phyloP scores from a whole-genome alignment of 2,888 invertebrate genomes.

The Chaetoderma sp. region DNA sequence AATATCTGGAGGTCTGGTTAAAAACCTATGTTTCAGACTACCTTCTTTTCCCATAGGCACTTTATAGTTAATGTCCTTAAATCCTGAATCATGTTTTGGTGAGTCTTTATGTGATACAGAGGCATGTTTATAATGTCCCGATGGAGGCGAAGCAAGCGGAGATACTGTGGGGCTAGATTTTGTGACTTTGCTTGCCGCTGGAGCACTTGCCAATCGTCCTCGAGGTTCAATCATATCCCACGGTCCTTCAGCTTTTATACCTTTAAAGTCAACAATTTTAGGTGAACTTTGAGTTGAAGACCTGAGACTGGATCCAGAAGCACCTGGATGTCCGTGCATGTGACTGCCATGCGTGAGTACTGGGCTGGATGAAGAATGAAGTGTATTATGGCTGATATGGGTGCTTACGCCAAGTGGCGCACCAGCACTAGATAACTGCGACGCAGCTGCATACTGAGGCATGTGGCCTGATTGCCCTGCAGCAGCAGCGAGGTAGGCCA shows the following conservation, averaged over 20 bases:
- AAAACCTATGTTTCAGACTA: slow-evolving; percentile 76
- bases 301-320: too few relatives aligned
- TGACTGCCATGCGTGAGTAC: slow-evolving; percentile 33
- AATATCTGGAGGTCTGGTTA: slow-evolving; percentile 72
- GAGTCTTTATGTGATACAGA: slow-evolving; percentile 39
- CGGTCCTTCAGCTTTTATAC: neutral
- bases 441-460: slow-evolving; percentile 22
- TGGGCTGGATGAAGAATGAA: slow-evolving; percentile 43
- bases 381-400: slow-evolving; percentile 33
- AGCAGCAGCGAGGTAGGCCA: neutral
- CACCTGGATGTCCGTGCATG: too few relatives aligned
- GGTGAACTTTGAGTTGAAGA: neutral
- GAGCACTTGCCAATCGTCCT: slow-evolving; percentile 1
- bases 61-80: slow-evolving; percentile 45
- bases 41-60: slow-evolving; percentile 74
- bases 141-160: slow-evolving; percentile 14
- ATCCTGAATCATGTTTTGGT: slow-evolving; percentile 13
- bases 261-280: neutral
- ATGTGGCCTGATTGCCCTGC: slow-evolving; percentile 4
- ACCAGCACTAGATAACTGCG: slow-evolving; percentile 25
- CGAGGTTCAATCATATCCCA: neutral
- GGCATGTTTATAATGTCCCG: slow-evolving; percentile 41
- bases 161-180: slow-evolving; percentile 34
- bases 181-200: neutral
- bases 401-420: slow-evolving; percentile 30